phyloP scores from a whole-genome alignment of 2,888 invertebrate species.

The Archaeoteleia sp. region DNA sequence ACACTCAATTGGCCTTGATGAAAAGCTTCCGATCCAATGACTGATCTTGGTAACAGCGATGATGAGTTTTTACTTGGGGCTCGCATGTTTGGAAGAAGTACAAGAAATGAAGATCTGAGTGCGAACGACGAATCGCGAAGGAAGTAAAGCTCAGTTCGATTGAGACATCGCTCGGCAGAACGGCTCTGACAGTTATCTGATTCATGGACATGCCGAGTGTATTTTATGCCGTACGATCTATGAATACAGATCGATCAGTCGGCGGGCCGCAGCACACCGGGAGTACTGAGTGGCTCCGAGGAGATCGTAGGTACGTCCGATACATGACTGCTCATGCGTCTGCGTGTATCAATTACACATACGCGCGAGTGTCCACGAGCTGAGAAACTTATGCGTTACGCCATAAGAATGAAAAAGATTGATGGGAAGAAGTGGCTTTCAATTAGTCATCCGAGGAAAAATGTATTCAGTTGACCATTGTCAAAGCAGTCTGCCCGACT shows the following conservation, averaged over 20 bases:
- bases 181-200: conserved; percentile 75
- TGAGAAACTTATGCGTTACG: conserved; percentile 15
- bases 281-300: conserved; percentile 55
- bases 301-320: conserved; percentile 64
- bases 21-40: too few relatives aligned
- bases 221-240: conserved; percentile 75
- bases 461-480: neutral
- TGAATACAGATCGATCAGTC: conserved; percentile 74
- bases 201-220: conserved; percentile 75
- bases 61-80: too few relatives aligned
- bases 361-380: conserved; percentile 35
- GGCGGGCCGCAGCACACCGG: conserved; percentile 51
- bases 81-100: neutral
- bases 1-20: too few relatives aligned
- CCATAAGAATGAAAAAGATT: conserved; percentile 20
- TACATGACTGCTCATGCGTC: conserved; percentile 31
- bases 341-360: conserved; percentile 65
- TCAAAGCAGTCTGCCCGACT: conserved; percentile 5
- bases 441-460: conserved; percentile 27
- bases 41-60: too few relatives aligned
- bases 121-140: conserved; percentile 38
- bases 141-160: conserved; percentile 63
- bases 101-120: conserved; percentile 18
- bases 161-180: conserved; percentile 72
- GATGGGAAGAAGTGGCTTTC: conserved; percentile 16